phyloP scores from a whole-genome alignment of 2,888 invertebrate species.

The Allacma fusca region DNA sequence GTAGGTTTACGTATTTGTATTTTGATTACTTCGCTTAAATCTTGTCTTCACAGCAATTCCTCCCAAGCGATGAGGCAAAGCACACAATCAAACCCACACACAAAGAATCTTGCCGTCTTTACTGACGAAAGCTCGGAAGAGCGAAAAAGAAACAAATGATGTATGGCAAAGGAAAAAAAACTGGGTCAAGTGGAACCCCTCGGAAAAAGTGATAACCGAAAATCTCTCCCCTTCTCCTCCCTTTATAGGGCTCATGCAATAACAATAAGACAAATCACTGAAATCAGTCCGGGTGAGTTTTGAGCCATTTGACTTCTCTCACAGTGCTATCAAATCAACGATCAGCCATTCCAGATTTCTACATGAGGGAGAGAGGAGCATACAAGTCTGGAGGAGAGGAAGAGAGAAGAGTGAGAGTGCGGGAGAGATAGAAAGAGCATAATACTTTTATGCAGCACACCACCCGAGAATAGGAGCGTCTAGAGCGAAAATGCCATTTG shows the following conservation, averaged over 20 bases:
- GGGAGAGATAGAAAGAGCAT: conserved; percentile 16
- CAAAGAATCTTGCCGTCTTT: too few relatives aligned
- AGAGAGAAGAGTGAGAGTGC: background rate
- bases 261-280: conserved; percentile 44
- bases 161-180: background rate
- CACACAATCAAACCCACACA: too few relatives aligned
- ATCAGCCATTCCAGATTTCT: conserved; percentile 8
- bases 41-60: too few relatives aligned
- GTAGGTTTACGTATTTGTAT: too few relatives aligned
- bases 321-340: conserved; percentile 13
- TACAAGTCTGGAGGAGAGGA: background rate
- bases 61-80: too few relatives aligned
- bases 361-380: background rate
- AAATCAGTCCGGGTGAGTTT: conserved; percentile 27
- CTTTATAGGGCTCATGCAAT: conserved; percentile 37
- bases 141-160: background rate
- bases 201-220: background rate
- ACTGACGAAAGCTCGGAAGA: too few relatives aligned
- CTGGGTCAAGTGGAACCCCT: background rate
- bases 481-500: conserved; percentile 18
- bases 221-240: background rate
- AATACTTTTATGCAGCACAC: background rate
- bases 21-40: too few relatives aligned
- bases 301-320: conserved; percentile 26
- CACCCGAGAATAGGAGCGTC: background rate